Percentiles rank a stretch among this genome's conserved stretches.
Evolutionary conservation across 2,113 vertebrate species (phyloP).

Genomic region (Mustela lutreola): DNA sequence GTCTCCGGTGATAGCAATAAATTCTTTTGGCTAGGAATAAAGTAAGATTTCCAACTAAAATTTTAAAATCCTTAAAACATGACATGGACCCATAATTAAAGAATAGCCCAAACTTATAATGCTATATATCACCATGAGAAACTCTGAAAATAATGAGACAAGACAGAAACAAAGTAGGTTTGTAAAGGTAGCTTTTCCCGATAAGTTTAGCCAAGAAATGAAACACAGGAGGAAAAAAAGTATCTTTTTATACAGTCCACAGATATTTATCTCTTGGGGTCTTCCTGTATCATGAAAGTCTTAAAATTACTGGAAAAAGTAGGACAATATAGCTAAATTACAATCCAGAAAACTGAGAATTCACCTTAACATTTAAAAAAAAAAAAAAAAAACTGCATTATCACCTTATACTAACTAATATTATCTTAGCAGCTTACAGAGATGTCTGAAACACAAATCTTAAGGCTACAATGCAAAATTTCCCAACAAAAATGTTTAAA

Average conservation of each 20-base stretch:
- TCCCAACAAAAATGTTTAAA: conserved; percentile 7
- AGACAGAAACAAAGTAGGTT: neutral
- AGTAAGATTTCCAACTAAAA: conserved; percentile 38
- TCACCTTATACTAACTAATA: neutral
- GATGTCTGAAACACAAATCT: conserved; percentile 6
- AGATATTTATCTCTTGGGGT: conserved; percentile 33
- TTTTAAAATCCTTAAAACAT: conserved; percentile 37
- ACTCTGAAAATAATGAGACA: neutral
- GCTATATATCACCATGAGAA: neutral
- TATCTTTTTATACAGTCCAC: neutral
- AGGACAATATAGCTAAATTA: neutral
- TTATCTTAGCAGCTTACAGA: neutral
- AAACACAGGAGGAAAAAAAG: neutral
- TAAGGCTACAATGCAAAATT: neutral
- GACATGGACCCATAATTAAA: neutral
- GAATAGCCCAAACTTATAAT: neutral
- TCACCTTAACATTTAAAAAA: neutral
- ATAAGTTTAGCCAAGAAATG: neutral
- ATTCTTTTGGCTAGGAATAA: neutral
- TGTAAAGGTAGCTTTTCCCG: neutral
- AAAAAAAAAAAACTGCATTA: neutral
- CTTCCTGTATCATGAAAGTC: neutral
- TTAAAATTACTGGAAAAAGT: neutral
- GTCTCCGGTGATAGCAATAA: neutral
- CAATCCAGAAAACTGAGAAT: conserved; percentile 50